Evolutionary conservation across 2,888 invertebrate species (phyloP), one percentile per base, ranked within the genome.

Genomic region (Zhengitettix transpicula): DNA sequence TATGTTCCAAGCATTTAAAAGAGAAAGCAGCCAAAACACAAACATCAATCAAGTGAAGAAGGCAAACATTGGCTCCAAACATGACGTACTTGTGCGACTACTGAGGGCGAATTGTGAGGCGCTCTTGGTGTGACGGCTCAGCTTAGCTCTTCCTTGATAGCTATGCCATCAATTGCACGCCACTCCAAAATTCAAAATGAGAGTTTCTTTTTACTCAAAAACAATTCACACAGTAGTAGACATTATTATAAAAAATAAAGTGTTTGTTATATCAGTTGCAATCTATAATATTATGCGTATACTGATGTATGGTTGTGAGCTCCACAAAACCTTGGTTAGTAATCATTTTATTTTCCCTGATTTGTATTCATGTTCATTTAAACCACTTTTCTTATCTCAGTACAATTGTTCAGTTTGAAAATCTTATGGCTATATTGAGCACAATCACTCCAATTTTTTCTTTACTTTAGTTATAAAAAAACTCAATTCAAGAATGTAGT

Each of bases 181-280:
- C 47, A 47, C 47, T 47, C 47, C 47, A 47, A 47, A 47, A 47
- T 47, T 47, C 47, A 47, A 47, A 47, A 47, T 47, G 12, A 47
- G n/a, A 47, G 12, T 47, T 47, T 47, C n/a, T 47, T 47, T 47
- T 47, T 47, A 47, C 47, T 58, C 58, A 60, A 60, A 60, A 60
- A 60, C 52, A 60, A 42, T 60, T 52, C 42, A 60, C 57, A 60
- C 56, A 55, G 56, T 42, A 57, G 60, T 47, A 60, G 57, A 58
- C 42, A 58, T 54, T 58, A 55, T 55, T 63, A 63, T 63, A 63
- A 61, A 63, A 63, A 63, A 61, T 61, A 63, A 61, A 55, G 60
- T 55, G 53, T 60, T 54, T 57, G 57, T 52, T 55, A 55, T 55
- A 55, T 60, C 56, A 57, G 51, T 58, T 58, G 58, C 52, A 60